Evolutionary conservation across 1,140 invertebrate species (phyloP).

Genomic region (Cotesia typhae): DNA sequence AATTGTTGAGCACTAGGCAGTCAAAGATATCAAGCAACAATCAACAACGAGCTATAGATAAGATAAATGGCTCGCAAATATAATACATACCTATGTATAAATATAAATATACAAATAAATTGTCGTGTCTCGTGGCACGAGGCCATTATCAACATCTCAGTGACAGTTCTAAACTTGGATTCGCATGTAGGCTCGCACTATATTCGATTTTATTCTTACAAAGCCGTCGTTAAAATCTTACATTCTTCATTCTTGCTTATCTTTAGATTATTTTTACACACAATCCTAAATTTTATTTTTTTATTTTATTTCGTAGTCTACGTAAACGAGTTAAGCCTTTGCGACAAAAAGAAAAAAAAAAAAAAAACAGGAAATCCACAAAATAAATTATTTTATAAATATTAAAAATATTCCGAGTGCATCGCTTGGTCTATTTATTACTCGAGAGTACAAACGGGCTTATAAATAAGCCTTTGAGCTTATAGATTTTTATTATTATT

Average conservation of each 20-base stretch:
- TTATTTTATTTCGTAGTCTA: no score
- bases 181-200: background rate
- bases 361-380: no score
- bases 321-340: no score
- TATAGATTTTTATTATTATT: background rate
- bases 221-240: background rate
- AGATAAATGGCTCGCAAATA: background rate
- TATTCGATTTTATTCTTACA: conserved; percentile 4
- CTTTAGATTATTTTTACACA: background rate
- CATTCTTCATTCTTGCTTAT: background rate
- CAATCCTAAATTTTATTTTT: no score
- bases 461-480: no score
- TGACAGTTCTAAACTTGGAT: conserved; percentile 34
- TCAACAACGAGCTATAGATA: background rate
- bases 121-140: conserved; percentile 25
- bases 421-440: no score
- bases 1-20: conserved; percentile 24
- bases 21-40: conserved; percentile 21
- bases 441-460: no score
- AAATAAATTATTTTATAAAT: background rate
- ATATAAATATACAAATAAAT: conserved; percentile 11
- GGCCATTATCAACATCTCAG: conserved; percentile 31
- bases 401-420: background rate
- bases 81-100: background rate
- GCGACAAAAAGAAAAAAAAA: no score